Conservation (phyloP, 1,140 invertebrate genomes). For the Contarinia nasturtii region DNA sequence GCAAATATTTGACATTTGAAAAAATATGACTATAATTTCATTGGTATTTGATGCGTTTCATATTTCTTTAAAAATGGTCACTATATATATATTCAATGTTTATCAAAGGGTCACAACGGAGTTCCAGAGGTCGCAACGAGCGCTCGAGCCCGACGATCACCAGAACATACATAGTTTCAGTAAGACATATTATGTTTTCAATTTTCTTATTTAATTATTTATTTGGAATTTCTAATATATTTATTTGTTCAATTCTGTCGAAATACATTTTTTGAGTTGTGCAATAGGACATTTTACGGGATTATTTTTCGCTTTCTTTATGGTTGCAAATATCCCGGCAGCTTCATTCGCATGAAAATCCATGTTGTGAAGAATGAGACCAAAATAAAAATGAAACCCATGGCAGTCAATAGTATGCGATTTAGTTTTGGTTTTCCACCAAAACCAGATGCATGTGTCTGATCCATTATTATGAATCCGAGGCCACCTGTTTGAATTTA, state of each 20-base stretch:
- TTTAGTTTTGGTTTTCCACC: constrained; percentile 75
- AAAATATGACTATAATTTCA: too few relatives aligned
- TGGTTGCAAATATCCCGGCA: constrained; percentile 52
- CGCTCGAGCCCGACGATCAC: too few relatives aligned
- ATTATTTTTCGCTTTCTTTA: constrained; percentile 11
- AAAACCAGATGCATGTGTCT: constrained; percentile 72
- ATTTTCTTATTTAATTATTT: constrained; percentile 6
- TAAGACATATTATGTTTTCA: constrained; percentile 12
- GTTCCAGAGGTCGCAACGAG: too few relatives aligned
- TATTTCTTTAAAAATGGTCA: too few relatives aligned
- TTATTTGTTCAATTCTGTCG: neutral
- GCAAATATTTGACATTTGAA: neutral
- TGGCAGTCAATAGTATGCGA: constrained; percentile 71
- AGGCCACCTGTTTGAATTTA: too few relatives aligned
- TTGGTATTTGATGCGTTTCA: too few relatives aligned
- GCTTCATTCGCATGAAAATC: constrained; percentile 98
- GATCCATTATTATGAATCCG: constrained; percentile 91
- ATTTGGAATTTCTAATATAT: neutral
- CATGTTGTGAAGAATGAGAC: constrained; percentile 92
- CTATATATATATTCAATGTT: too few relatives aligned
- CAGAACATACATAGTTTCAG: too few relatives aligned
- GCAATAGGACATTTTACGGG: too few relatives aligned
- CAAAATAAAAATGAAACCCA: constrained; percentile 84
- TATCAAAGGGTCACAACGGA: too few relatives aligned
- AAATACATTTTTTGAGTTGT: too few relatives aligned